Evolutionary conservation across 1,140 invertebrate genomes (phyloP).

Genomic region (Acromyrmex echinatior): DNA sequence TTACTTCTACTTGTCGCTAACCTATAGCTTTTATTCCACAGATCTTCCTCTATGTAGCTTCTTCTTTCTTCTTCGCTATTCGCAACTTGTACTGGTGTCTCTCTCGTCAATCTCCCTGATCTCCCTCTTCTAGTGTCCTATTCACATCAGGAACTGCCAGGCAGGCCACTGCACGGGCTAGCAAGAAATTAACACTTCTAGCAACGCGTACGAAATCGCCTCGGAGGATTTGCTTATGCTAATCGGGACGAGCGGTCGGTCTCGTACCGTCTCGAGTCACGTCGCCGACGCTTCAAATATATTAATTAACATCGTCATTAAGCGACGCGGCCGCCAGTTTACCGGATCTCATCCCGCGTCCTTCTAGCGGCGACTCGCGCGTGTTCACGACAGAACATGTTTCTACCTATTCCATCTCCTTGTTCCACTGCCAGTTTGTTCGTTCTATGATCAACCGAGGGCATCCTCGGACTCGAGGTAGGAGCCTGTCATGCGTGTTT

Average conservation of each 20-base stretch:
- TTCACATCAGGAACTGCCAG: slow-evolving; percentile 45
- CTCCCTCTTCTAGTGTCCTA: neutral
- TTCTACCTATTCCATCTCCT: neutral
- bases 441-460: slow-evolving; percentile 33
- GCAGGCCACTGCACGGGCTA: slow-evolving; percentile 61
- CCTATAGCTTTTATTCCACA: neutral
- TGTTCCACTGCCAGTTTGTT: neutral
- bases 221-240: slow-evolving; percentile 81
- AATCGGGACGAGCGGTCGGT: slow-evolving; percentile 72
- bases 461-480: slow-evolving; percentile 21
- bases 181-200: slow-evolving; percentile 82
- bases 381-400: neutral
- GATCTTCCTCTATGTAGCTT: neutral
- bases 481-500: slow-evolving; percentile 58
- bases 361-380: neutral
- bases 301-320: slow-evolving; percentile 84
- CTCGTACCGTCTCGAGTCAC: slow-evolving; percentile 63
- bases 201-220: slow-evolving; percentile 64
- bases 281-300: slow-evolving; percentile 81
- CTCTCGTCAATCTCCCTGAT: neutral
- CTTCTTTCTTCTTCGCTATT: neutral
- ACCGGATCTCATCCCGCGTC: slow-evolving; percentile 57
- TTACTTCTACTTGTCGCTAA: slow-evolving; percentile 8
- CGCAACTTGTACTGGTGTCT: slow-evolving; percentile 18
- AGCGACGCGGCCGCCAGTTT: slow-evolving; percentile 69